phyloP scores from a whole-genome alignment of 2,888 invertebrate species.

The Didymodactylos carnosus region DNA sequence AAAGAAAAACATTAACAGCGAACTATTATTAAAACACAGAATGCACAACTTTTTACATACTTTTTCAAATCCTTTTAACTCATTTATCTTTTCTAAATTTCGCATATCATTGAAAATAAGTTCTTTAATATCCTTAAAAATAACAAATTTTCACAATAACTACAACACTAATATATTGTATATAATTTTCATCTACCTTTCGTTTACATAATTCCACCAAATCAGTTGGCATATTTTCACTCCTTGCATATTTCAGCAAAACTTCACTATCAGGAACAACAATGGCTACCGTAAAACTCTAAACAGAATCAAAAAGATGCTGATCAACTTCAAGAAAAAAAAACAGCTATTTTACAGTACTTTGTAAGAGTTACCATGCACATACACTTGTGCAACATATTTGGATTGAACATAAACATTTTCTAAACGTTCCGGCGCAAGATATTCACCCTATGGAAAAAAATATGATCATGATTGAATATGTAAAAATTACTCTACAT shows the following conservation, averaged over 20 bases:
- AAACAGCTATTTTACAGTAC: neutral
- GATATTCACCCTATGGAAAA: constrained; percentile 7
- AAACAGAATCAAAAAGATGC: neutral
- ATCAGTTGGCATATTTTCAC: constrained; percentile 56
- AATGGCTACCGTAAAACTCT: constrained; percentile 66
- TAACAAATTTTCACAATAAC: no score
- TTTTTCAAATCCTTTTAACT: constrained; percentile 10
- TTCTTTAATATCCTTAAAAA: constrained; percentile 11
- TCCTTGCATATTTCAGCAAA: constrained; percentile 41
- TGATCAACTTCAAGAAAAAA: neutral
- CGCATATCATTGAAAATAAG: neutral
- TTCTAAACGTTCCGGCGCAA: constrained; percentile 13
- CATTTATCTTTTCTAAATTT: constrained; percentile 3
- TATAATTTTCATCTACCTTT: no score
- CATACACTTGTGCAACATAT: constrained; percentile 12
- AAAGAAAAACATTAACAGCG: neutral
- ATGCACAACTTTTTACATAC: no score
- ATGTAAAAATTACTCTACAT: no score
- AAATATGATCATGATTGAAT: neutral
- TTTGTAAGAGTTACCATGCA: constrained; percentile 11
- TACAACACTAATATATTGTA: no score
- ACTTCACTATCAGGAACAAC: constrained; percentile 85
- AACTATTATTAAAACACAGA: neutral
- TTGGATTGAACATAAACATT: constrained; percentile 9
- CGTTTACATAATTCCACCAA: neutral